Percentiles rank a stretch among this genome's conserved stretches.
These are phyloP conservation scores for Caenorhabditis virilis DNA, from an alignment of 2,888 invertebrate species.

Conservation along the genomic window DNA sequence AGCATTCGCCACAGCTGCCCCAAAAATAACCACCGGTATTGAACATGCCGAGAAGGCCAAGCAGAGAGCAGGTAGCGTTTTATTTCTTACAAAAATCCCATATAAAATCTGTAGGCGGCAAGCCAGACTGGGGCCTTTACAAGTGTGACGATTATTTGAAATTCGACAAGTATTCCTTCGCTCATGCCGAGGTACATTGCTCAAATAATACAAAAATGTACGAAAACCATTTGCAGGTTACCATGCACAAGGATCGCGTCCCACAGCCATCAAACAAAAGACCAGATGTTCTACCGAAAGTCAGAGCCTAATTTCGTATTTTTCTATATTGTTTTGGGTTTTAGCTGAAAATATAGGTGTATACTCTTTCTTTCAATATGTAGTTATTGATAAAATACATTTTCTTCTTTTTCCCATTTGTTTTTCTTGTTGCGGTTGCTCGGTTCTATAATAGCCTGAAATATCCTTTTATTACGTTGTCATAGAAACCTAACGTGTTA, in stretches of 20 bases:
- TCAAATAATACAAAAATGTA: background rate
- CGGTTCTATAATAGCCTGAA: background rate
- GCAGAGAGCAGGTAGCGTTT: conserved; percentile 36
- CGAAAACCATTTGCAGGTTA: conserved; percentile 37
- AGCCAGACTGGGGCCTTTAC: conserved; percentile 56
- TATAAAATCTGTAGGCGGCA: conserved; percentile 43
- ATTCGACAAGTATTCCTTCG: conserved; percentile 62
- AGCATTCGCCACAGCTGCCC: conserved; percentile 46
- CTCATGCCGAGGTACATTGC: conserved; percentile 58
- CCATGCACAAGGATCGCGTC: conserved; percentile 57
- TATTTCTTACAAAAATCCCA: background rate
- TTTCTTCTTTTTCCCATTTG: background rate
- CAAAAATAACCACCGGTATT: conserved; percentile 60
- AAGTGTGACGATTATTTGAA: conserved; percentile 65
- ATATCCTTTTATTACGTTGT: too few species aligned
- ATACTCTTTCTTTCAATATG: background rate
- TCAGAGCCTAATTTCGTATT: conserved; percentile 12
- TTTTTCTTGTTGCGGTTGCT: too few species aligned
- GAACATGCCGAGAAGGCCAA: conserved; percentile 64
- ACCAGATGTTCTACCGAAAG: conserved; percentile 60
- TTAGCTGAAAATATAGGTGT: background rate
- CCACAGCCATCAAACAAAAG: conserved; percentile 61
- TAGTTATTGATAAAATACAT: conserved; percentile 1
- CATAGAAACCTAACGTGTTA: too few species aligned
- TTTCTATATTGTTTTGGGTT: too few species aligned